phyloP scores from a whole-genome alignment of 92 coral and sea anemone genomes.

The Phenganax marumi region DNA sequence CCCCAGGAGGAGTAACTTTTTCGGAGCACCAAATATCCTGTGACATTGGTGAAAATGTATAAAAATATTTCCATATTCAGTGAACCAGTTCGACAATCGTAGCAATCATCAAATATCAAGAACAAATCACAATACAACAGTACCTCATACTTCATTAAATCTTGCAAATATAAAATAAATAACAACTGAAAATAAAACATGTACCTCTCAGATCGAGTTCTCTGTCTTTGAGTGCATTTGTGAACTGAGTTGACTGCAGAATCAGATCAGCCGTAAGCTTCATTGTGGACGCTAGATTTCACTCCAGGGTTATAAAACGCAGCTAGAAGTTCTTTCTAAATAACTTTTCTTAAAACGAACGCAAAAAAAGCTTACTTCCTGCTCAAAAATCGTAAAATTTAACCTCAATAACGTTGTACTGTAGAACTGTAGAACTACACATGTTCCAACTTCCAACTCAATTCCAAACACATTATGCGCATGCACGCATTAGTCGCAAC shows the following conservation, averaged over 20 bases:
- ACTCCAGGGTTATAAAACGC: neutral
- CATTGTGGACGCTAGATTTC: constrained; percentile 45
- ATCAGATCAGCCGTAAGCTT: constrained; percentile 96
- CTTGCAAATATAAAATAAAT: neutral
- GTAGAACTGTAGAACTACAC: neutral
- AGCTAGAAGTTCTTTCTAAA: neutral
- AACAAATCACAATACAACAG: too few species aligned
- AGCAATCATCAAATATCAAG: too few species aligned
- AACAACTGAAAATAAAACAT: constrained; percentile 11
- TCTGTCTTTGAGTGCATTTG: constrained; percentile 92
- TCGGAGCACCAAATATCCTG: too few species aligned
- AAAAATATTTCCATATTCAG: too few species aligned
- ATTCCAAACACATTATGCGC: neutral
- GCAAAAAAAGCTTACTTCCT: neutral
- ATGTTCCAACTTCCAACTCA: too few species aligned
- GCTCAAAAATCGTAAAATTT: neutral
- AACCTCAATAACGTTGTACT: neutral
- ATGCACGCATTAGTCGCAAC: neutral
- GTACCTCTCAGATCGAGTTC: constrained; percentile 95
- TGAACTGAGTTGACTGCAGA: constrained; percentile 90
- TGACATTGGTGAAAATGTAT: too few species aligned
- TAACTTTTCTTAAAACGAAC: neutral
- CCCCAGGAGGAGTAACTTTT: too few species aligned
- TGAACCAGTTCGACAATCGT: too few species aligned
- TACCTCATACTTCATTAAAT: neutral